Evolutionary conservation across 2,888 invertebrate species (phyloP), one percentile per base, ranked within the genome.

Genomic region (Leucoptera coffeella): DNA sequence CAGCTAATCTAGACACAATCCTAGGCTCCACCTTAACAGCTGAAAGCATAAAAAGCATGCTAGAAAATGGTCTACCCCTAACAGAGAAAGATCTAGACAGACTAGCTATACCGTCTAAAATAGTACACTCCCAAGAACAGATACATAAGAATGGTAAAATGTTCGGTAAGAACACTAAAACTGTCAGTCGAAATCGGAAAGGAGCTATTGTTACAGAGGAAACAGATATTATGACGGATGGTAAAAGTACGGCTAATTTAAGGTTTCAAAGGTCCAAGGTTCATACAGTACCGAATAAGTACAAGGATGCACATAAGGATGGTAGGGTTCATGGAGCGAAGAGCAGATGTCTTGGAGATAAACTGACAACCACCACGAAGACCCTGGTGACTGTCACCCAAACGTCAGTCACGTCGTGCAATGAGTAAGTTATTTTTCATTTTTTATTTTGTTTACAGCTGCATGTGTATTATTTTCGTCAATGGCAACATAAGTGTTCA

Each of bases 341-440:
- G 15, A 42, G 40, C 11, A 44, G 65, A 39, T 69, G 69, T 35
- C 41, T 67, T 3, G 62, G 64, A 12, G 60, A 69, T 31, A 47
- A 42, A 36, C 41, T 65, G 34, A 61, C 64, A 6, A 62, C 65
- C 8, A 65, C 60, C 10, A 67, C 61, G 4, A 64, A 60, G 3
- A 69, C 67, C 13, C 36, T 64, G 41, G 67, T 67, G 30, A 69
- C 67, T 3, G 67, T 69, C 25, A 55, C 59, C 27, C 71, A 69
- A 41, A 67, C 61, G 1, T 52, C 59, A n/a, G 49, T 53, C 21
- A 64, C 67, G 23, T 56, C 56, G 26, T 72, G 69, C 32, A 72
- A 72, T 48, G 72, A 69, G 72, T 73, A 39, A 73, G 73, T 73
- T n/a, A n/a, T n/a, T n/a, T n/a, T n/a, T n/a, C n/a, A n/a, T n/a